Percentiles rank a stretch among this genome's conserved stretches.
Evolutionary conservation across 1,140 invertebrate species (phyloP).

Genomic region (Brachionus manjavacas): DNA sequence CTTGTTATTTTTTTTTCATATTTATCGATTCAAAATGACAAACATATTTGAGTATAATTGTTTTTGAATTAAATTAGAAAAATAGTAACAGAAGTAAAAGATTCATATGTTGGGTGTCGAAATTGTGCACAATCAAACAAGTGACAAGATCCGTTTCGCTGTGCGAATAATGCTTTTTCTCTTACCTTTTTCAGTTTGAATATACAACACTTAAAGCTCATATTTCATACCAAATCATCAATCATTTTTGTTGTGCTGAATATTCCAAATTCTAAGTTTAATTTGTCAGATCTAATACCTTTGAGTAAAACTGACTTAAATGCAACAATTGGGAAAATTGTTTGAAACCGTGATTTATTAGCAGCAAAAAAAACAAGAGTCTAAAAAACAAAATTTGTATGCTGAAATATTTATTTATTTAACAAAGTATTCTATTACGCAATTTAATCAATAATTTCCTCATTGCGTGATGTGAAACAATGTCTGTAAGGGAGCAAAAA

Average conservation of each 20-base stretch:
- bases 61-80: neutral
- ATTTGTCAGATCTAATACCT: neutral
- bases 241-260: neutral
- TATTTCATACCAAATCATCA: neutral
- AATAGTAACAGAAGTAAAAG: too few species aligned
- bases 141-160: neutral
- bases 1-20: too few species aligned
- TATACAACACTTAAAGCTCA: constrained; percentile 29
- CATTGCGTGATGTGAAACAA: neutral
- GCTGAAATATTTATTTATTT: neutral
- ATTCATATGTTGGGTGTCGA: too few species aligned
- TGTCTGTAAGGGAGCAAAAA: neutral
- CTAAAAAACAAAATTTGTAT: neutral
- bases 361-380: neutral
- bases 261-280: neutral
- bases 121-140: neutral
- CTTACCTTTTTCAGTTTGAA: constrained; percentile 32
- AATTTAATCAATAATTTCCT: constrained; percentile 6
- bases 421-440: neutral
- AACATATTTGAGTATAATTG: neutral
- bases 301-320: neutral
- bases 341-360: neutral
- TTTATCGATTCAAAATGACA: neutral
- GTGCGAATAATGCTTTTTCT: neutral
- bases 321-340: neutral